Percentiles rank a stretch among this genome's conserved stretches.
phyloP scores from a whole-genome alignment of 2,113 vertebrate species.

The Eira barbara region DNA sequence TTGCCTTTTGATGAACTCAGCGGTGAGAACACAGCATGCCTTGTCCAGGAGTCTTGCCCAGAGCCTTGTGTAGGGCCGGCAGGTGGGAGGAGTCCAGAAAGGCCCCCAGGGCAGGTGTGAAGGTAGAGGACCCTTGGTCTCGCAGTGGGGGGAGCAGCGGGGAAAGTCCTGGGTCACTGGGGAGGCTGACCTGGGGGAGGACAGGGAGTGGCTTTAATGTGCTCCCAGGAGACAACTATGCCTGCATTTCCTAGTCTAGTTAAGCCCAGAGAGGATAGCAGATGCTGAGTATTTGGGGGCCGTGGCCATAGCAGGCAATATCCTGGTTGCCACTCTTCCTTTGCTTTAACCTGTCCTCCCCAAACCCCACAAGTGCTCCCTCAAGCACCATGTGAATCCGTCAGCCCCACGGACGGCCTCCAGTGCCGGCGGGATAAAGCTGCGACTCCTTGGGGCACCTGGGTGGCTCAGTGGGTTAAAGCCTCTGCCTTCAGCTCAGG shows the following conservation, averaged over 20 bases:
- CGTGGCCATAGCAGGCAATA: accelerated
- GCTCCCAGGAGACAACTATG: accelerated
- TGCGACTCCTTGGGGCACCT: background rate
- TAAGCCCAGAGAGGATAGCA: background rate
- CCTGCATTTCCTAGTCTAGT: background rate
- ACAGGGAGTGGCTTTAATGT: background rate
- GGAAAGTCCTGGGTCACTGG: too few relatives aligned
- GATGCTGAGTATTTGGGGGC: background rate
- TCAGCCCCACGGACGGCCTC: accelerated
- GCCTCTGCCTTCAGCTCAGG: too few relatives aligned
- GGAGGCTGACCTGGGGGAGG: background rate
- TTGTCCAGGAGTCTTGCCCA: background rate
- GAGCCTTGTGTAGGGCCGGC: background rate
- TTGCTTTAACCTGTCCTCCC: background rate
- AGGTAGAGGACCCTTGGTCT: background rate
- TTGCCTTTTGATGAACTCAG: conserved; percentile 66
- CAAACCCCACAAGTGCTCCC: background rate
- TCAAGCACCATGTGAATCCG: accelerated
- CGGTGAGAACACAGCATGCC: background rate
- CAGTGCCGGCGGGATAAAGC: background rate
- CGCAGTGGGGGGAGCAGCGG: background rate
- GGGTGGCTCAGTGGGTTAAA: too few relatives aligned
- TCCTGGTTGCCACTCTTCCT: background rate
- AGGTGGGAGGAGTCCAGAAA: background rate
- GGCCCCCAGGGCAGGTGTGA: background rate